Conservation (phyloP, 1,140 invertebrate species). For the Delia radicum region DNA sequence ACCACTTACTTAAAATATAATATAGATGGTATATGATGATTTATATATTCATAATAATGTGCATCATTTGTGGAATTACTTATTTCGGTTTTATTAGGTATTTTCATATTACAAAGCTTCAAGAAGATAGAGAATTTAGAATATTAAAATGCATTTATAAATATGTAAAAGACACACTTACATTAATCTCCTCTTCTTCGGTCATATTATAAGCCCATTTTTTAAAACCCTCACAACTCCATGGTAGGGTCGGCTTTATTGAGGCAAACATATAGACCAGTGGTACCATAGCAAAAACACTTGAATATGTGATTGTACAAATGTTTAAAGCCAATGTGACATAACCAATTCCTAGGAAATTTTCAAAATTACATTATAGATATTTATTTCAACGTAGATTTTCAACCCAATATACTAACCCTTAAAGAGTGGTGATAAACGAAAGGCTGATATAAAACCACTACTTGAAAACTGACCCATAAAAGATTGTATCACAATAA, state of each 20-base stretch:
- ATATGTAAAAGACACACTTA: not conserved
- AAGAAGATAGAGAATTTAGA: not conserved
- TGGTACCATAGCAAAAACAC: slow-evolving; percentile 42
- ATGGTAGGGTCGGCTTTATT: slow-evolving; percentile 42
- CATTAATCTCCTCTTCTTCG: not conserved
- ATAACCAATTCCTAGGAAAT: slow-evolving; percentile 44
- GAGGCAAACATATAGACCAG: slow-evolving; percentile 44
- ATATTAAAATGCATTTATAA: not conserved
- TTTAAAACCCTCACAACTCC: slow-evolving; percentile 42
- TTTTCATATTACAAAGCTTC: not conserved
- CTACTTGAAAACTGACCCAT: slow-evolving; percentile 52
- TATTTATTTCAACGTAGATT: not conserved
- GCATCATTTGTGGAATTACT: not conserved
- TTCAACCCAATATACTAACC: slow-evolving; percentile 32
- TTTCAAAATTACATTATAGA: not conserved
- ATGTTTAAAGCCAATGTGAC: slow-evolving; percentile 38
- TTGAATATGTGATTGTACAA: slow-evolving; percentile 38
- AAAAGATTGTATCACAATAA: slow-evolving; percentile 48
- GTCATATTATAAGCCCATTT: slow-evolving; percentile 15
- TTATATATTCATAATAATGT: not conserved
- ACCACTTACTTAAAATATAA: slow-evolving; percentile 17
- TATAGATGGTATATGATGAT: slow-evolving; percentile 38
- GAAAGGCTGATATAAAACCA: slow-evolving; percentile 48
- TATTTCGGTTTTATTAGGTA: slow-evolving; percentile 30
- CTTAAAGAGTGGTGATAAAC: slow-evolving; percentile 49